A percentile compares a stretch with the other conserved stretches of the same genome.
phyloP scores from a whole-genome alignment of 30 jellyfish, hydroid and myxozoan genomes.

The Kudoa iwatai region DNA sequence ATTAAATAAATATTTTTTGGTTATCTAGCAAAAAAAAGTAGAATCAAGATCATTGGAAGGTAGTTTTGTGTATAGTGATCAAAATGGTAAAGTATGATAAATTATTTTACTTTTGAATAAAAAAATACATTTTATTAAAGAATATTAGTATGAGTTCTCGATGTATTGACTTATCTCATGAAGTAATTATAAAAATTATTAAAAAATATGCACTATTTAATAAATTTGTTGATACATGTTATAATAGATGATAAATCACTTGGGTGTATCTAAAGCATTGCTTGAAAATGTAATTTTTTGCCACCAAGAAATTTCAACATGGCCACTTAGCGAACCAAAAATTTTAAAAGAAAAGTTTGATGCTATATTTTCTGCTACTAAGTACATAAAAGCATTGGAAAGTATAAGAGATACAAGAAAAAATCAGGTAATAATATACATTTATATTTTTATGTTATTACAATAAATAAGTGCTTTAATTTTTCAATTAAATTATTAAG shows the following conservation, averaged over 20 bases:
- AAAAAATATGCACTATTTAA: no score
- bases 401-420: slow-evolving; percentile 17
- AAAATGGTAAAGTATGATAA: slow-evolving; percentile 9
- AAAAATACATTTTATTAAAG: slow-evolving; percentile 4
- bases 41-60: slow-evolving; percentile 60
- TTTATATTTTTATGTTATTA: no score
- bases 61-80: slow-evolving; percentile 8
- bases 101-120: background rate
- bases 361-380: slow-evolving; percentile 1
- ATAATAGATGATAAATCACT: slow-evolving; percentile 32
- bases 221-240: no score
- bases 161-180: slow-evolving; percentile 73
- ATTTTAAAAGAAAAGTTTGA: background rate
- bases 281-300: slow-evolving; percentile 73
- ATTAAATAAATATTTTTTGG: background rate
- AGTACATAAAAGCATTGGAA: slow-evolving; percentile 75
- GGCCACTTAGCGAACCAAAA: slow-evolving; percentile 4
- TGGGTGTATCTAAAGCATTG: slow-evolving; percentile 78
- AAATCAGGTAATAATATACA: slow-evolving; percentile 21
- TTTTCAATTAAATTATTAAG: no score
- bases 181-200: slow-evolving; percentile 7
- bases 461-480: no score
- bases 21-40: slow-evolving; percentile 9
- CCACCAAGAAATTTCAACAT: slow-evolving; percentile 86
- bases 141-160: slow-evolving; percentile 24